Evolutionary conservation across 2,113 vertebrate genomes (phyloP), one percentile per base, ranked within the genome.

Genomic region (Gopherus evgoodei): DNA sequence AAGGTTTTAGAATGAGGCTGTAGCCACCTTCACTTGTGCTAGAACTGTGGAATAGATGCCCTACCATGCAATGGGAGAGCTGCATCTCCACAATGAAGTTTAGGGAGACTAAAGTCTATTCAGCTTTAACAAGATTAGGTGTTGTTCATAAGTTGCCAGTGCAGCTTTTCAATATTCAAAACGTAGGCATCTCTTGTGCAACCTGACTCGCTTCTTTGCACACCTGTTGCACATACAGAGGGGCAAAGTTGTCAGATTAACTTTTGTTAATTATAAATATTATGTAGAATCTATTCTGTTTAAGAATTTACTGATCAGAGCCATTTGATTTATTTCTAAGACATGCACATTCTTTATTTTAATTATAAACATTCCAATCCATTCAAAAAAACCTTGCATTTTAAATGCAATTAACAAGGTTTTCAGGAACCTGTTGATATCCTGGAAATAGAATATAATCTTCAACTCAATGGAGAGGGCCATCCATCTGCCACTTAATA

Each of bases 401-500:
- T 47, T 44, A 38, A 85, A 72, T 72, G 35, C 47, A 85, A 50
- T 72, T 25, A 52, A 85, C 49, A 42, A 31, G 81, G 78, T 83
- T 84, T 76, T 85, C 83, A n/a, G 54, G 83, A 50, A 54, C 3
- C 29, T 27, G 24, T 49, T 80, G 27, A 31, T 52, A 21, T 75
- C 91, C 47, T 65, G 49, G 80, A 95, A 54, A 65, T 50, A 54
- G 90, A 82, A 42, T 84, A 31, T 11, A 50, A 84, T 87, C 87
- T 72, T 38, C 95, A 96, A 94, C 93, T 95, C 86, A 96, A 65
- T 21, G 83, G 31, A 31, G 83, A 86, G 21, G 94, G 42, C 79
- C 44, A 59, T 84, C 79, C 38, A 19, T 75, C 42, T 50, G 78
- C 84, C 42, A 31, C 0, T 29, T 29, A 65, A 50, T 87, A 78